Conservation (phyloP, 2,888 invertebrate species). For the Eristalinus aeneus region DNA sequence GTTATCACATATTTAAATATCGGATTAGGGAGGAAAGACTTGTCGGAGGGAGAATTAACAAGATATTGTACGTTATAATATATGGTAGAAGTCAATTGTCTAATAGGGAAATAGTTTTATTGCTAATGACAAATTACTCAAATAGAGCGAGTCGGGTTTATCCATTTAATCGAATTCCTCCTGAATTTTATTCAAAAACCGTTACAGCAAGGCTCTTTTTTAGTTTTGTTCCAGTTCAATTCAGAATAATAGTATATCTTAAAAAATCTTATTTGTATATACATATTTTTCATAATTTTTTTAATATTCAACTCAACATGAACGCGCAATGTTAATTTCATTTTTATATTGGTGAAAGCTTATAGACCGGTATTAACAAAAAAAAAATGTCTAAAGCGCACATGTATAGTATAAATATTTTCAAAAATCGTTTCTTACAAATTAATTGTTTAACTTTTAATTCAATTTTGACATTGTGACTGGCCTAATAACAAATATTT, state of each 20-base stretch:
- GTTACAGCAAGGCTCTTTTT: neutral
- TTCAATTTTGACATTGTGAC: too few species aligned
- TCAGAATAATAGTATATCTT: too few species aligned
- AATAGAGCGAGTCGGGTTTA: neutral
- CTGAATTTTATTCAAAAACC: neutral
- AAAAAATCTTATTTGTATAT: neutral
- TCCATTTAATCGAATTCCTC: neutral
- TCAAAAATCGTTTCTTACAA: neutral
- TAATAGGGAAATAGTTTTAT: neutral
- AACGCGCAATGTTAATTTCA: neutral
- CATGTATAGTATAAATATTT: neutral
- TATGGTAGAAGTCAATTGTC: neutral
- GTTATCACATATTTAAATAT: constrained; percentile 54
- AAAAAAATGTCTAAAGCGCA: neutral
- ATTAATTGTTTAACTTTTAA: neutral
- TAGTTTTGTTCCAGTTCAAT: neutral
- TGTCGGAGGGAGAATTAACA: neutral
- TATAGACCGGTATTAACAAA: neutral
- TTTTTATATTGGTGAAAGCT: neutral
- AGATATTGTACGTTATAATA: neutral
- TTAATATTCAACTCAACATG: neutral
- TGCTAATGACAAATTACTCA: neutral
- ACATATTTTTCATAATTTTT: neutral
- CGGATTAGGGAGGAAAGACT: constrained; percentile 7
- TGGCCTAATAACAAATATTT: too few species aligned